Evolutionary conservation across 1,140 invertebrate species (phyloP).

Genomic region (Magallana gigas): DNA sequence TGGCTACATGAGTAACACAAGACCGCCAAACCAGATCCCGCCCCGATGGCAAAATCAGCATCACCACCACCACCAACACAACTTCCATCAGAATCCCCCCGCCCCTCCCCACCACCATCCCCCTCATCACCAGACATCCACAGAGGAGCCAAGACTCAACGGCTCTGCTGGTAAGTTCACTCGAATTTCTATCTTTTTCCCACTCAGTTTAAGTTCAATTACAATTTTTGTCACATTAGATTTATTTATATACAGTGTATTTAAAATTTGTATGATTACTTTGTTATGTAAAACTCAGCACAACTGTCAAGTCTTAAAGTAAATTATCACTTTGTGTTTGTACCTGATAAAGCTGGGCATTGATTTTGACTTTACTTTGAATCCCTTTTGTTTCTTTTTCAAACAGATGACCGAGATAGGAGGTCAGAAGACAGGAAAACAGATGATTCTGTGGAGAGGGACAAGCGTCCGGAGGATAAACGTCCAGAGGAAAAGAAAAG

Average conservation of each 20-base stretch:
- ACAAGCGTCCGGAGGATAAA: not conserved
- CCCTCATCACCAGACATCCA: constrained; percentile 17
- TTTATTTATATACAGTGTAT: too few relatives aligned
- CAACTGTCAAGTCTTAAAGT: too few relatives aligned
- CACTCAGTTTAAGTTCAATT: not conserved
- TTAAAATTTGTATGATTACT: too few relatives aligned
- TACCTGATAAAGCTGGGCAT: too few relatives aligned
- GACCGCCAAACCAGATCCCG: not conserved
- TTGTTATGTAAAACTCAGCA: too few relatives aligned
- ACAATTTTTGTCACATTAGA: too few relatives aligned
- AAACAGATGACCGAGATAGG: constrained; percentile 4
- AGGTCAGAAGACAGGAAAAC: constrained; percentile 3
- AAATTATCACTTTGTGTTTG: too few relatives aligned
- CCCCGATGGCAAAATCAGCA: constrained; percentile 31
- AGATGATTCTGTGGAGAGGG: constrained; percentile 17
- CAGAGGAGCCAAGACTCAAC: constrained; percentile 39
- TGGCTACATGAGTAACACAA: constrained; percentile 18
- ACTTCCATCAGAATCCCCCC: constrained; percentile 15
- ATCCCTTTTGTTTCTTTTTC: too few relatives aligned
- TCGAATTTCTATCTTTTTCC: not conserved
- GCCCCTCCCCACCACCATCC: not conserved
- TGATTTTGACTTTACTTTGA: too few relatives aligned
- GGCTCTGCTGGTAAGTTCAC: constrained; percentile 11
- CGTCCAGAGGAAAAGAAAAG: constrained; percentile 15
- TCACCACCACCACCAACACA: constrained; percentile 25